Percentiles rank a stretch among this genome's conserved stretches.
Evolutionary conservation across 2,797 vertebrate genomes (phyloP).

Genomic region (Diplodus puntazzo): DNA sequence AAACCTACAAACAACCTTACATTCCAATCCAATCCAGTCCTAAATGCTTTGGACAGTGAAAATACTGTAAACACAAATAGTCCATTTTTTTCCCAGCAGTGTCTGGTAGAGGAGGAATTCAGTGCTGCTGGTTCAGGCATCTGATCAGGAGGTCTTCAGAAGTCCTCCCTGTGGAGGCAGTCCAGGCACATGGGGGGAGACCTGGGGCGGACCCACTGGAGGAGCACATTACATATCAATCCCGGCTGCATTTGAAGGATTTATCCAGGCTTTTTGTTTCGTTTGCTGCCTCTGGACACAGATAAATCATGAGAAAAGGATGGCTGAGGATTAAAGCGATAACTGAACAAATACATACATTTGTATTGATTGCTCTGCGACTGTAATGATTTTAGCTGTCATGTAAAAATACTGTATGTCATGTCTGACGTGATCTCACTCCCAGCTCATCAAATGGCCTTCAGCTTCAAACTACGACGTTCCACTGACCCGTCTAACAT

Average conservation of each 20-base stretch:
- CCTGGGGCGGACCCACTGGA: neutral
- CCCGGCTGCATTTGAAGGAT: neutral
- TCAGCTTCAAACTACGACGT: too few relatives aligned
- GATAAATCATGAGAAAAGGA: neutral
- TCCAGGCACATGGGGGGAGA: neutral
- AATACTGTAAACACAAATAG: neutral
- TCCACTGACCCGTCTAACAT: too few relatives aligned
- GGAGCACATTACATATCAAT: neutral
- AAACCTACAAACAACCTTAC: neutral
- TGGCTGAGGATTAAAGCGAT: neutral
- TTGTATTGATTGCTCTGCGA: neutral
- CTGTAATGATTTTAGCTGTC: too few relatives aligned
- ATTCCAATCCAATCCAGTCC: neutral
- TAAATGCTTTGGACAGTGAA: neutral
- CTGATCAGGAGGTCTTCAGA: neutral
- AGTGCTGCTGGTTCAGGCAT: neutral
- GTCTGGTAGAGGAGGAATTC: neutral
- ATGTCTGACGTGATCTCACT: too few relatives aligned
- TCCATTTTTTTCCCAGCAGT: neutral
- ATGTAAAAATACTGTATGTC: neutral
- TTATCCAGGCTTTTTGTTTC: neutral
- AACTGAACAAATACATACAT: neutral
- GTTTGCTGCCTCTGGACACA: neutral
- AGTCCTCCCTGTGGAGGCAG: neutral
- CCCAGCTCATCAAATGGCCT: too few relatives aligned